Base-by-base conservation (phyloP, 2,797 vertebrate genomes). In the Scleropages formosus region DNA sequence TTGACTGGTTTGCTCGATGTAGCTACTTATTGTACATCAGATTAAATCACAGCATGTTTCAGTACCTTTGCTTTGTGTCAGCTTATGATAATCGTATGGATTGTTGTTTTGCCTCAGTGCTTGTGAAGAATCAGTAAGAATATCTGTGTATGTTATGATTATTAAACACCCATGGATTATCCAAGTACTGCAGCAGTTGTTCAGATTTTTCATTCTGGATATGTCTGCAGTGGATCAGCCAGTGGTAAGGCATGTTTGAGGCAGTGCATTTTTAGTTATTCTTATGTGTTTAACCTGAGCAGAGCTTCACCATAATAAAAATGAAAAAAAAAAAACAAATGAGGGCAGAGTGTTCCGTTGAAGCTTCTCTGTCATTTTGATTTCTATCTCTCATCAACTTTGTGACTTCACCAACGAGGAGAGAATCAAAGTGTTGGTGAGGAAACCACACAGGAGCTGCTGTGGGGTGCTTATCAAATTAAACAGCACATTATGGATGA, bases 341-440 rank as follows among this genome's bases (percentile, higher is more conserved):
- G 67, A 63, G 44, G 44, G 47, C 66, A 16, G 66, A 6, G 56
- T 4, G 4, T 69, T 61, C 53, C 16, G 24, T 56, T 39, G 2
- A 18, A 22, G 22, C 69, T 44, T 8, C 60, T 71, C 20, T 44
- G 13, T 58, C 69, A 47, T 77, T 77, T 27, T 61, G 24, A 62
- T 20, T 68, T 18, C 26, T 27, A 49, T 8, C 31, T 65, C 51
- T 77, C 11, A 2, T 56, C 27, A 27, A 77, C 39, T 64, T 63
- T 44, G 51, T n/a, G 59, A 64, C 64, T 77, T 77, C 46, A 77
- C 67, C 65, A 75, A 72, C 72, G n/a, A 13, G 66, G 46, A 62
- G 44, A 44, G 76, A 75, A 76, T 76, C 59, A 76, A 71, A 63
- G 59, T 67, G 75, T 76, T 44, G 20, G 58, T 70, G 59, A 22